Percentiles rank a stretch among this genome's conserved stretches.
Conservation (phyloP, 2,797 vertebrate genomes). For the Pseudomugil tenellus region DNA sequence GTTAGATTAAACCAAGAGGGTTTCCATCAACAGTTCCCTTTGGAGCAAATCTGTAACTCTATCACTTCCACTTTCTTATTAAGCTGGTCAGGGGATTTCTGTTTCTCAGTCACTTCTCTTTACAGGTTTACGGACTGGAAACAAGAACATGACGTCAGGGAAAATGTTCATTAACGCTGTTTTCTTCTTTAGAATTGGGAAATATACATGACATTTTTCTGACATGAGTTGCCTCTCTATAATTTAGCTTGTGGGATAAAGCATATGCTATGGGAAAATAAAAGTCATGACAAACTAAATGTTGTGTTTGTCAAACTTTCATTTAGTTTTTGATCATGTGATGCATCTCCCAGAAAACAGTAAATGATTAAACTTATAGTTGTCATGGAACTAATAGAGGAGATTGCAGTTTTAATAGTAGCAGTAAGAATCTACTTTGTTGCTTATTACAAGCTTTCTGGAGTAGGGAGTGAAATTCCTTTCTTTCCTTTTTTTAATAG, state of each 20-base stretch:
- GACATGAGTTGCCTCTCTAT: not conserved
- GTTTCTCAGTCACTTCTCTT: not conserved
- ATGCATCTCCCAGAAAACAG: slow-evolving; percentile 24
- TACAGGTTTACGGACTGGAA: not conserved
- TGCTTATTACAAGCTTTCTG: slow-evolving; percentile 5
- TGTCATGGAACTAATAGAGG: slow-evolving; percentile 9
- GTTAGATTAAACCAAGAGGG: fast-evolving
- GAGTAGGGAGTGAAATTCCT: not conserved
- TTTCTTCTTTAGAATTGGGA: not conserved
- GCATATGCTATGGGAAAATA: not conserved
- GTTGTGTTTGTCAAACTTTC: slow-evolving; percentile 26
- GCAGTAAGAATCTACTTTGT: not conserved
- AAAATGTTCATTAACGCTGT: not conserved
- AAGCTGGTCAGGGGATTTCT: not conserved
- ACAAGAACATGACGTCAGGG: not conserved
- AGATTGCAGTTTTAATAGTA: slow-evolving; percentile 8
- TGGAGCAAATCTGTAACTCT: not conserved
- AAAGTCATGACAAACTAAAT: not conserved
- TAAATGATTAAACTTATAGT: slow-evolving; percentile 7
- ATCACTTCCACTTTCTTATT: slow-evolving; percentile 6
- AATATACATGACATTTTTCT: not conserved
- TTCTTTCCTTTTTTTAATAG: not conserved
- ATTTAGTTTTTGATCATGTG: slow-evolving; percentile 9
- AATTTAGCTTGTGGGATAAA: not conserved
- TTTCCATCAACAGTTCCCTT: not conserved